These are phyloP conservation scores for Trachemys scripta DNA, from an alignment of 2,113 vertebrate genomes.

Conservation along the genomic window DNA sequence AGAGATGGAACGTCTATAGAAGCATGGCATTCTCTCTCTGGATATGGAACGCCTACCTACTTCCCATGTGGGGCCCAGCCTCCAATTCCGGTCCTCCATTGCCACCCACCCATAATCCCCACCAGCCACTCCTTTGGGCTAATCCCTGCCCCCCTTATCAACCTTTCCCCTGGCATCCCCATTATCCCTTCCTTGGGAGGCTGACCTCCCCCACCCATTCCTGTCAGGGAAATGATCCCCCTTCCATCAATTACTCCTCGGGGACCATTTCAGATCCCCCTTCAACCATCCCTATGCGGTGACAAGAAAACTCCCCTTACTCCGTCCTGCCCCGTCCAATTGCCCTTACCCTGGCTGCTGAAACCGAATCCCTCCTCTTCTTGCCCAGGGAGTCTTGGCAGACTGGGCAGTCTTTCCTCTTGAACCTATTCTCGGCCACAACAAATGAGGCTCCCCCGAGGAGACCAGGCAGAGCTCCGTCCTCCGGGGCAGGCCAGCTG, in stretches of 20 bases:
- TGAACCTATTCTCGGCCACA: neutral
- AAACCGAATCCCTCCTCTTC: conserved; percentile 81
- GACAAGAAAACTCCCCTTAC: neutral
- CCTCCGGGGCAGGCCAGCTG: conserved; percentile 2
- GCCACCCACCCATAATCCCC: neutral
- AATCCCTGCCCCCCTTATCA: neutral
- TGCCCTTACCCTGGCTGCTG: neutral
- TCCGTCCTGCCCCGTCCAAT: neutral
- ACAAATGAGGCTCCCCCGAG: neutral
- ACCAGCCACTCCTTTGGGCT: neutral
- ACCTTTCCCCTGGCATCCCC: no score
- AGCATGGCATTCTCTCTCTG: neutral
- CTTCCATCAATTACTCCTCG: no score
- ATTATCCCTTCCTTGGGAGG: neutral
- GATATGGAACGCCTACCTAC: neutral
- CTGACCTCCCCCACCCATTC: neutral
- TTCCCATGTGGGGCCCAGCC: neutral
- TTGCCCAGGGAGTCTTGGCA: conserved; percentile 91
- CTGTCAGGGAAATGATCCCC: neutral
- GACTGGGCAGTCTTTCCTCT: conserved; percentile 86
- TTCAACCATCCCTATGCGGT: neutral
- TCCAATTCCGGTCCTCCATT: neutral
- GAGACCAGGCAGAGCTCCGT: conserved; percentile 49
- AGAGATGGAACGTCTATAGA: neutral
- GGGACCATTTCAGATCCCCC: neutral